Conservation (phyloP, 2,113 vertebrate species). For the Clinocottus analis region DNA sequence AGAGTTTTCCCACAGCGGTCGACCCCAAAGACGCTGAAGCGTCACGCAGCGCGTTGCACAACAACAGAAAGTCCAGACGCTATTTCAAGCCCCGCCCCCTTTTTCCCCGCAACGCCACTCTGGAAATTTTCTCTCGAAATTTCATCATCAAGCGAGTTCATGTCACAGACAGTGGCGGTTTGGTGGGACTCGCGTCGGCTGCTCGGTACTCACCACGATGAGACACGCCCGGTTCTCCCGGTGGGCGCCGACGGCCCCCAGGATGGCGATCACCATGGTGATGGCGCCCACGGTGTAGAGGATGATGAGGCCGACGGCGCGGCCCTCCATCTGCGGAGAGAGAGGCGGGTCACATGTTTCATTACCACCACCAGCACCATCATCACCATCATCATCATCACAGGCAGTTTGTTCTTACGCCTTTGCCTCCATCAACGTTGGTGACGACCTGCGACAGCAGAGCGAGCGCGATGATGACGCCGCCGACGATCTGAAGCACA, state of each 20-base stretch:
- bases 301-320: neutral
- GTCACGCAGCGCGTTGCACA: too few species aligned
- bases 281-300: slow-evolving; percentile 40
- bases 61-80: too few species aligned
- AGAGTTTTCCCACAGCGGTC: too few species aligned
- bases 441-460: slow-evolving; percentile 24
- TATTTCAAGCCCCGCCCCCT: too few species aligned
- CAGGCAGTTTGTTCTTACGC: slow-evolving; percentile 39
- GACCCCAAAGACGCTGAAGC: too few species aligned
- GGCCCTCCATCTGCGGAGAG: slow-evolving; percentile 35
- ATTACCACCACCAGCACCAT: too few species aligned
- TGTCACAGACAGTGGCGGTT: too few species aligned
- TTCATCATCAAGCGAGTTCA: too few species aligned
- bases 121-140: too few species aligned
- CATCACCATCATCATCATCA: too few species aligned
- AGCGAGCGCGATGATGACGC: slow-evolving; percentile 29
- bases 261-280: slow-evolving; percentile 53
- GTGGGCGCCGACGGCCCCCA: slow-evolving; percentile 69
- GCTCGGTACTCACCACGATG: slow-evolving; percentile 65
- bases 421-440: fast-evolving
- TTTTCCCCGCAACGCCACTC: too few species aligned
- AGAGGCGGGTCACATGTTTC: neutral
- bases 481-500: slow-evolving; percentile 51
- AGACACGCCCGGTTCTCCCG: slow-evolving; percentile 52
- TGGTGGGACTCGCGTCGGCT: too few species aligned